A percentile compares a stretch with the other conserved stretches of the same genome.
Conservation (phyloP, 2,113 vertebrate species). For the Prochilodus magdalenae region DNA sequence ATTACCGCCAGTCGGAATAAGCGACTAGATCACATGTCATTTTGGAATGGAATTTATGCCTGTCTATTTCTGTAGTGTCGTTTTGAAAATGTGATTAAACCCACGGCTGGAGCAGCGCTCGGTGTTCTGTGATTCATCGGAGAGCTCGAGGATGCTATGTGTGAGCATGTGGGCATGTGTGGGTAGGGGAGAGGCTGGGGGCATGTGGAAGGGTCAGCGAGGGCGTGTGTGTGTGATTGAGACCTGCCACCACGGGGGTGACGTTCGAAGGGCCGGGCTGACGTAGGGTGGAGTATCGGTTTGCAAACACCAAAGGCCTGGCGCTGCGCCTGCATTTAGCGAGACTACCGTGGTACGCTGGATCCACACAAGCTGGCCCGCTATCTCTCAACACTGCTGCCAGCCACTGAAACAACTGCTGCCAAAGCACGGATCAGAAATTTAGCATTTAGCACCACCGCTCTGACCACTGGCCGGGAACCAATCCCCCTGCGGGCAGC, state of each 20-base stretch:
- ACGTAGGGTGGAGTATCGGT: conserved; percentile 54
- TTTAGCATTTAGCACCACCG: conserved; percentile 40
- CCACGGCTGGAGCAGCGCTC: background rate
- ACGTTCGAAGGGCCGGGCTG: conserved; percentile 58
- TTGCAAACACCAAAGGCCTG: conserved; percentile 63
- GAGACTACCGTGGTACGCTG: conserved; percentile 16
- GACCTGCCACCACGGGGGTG: conserved; percentile 52
- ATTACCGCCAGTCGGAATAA: background rate
- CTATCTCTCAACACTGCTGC: conserved; percentile 44
- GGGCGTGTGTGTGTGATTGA: conserved; percentile 40
- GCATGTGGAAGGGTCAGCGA: conserved; percentile 31
- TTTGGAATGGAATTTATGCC: conserved; percentile 29
- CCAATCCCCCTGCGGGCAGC: background rate
- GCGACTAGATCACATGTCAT: conserved; percentile 19
- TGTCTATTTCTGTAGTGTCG: conserved; percentile 34
- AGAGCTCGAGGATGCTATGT: background rate
- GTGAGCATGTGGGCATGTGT: background rate
- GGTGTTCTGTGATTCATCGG: conserved; percentile 11
- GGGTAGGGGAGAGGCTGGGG: conserved; percentile 12
- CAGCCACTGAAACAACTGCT: conserved; percentile 40
- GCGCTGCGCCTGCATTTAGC: conserved; percentile 29
- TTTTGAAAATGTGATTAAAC: conserved; percentile 44
- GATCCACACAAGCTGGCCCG: conserved; percentile 17
- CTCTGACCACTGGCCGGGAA: conserved; percentile 41
- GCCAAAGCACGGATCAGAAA: conserved; percentile 44